These are phyloP conservation scores for Nudaria mundana DNA, from an alignment of 2,888 invertebrate species.

Conservation along the genomic window DNA sequence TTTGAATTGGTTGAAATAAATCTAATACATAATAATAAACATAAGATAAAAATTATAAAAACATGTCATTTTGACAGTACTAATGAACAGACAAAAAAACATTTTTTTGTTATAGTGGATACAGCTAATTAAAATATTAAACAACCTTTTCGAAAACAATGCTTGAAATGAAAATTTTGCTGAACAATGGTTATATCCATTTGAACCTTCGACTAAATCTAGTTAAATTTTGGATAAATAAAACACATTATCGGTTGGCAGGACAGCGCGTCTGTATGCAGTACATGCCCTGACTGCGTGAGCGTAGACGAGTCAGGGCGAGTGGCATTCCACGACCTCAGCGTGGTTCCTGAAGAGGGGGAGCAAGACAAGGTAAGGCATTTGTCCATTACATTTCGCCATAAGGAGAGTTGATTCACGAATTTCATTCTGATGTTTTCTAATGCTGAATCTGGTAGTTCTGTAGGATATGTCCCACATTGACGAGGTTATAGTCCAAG, in stretches of 20 bases:
- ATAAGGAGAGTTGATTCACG: no score
- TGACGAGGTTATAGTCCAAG: no score
- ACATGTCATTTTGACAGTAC: conserved; percentile 2
- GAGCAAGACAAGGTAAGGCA: conserved; percentile 56
- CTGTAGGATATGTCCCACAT: no score
- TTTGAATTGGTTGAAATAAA: conserved; percentile 1
- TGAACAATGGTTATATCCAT: no score
- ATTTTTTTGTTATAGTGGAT: no score
- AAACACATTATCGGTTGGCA: conserved; percentile 70
- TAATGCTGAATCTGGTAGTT: no score
- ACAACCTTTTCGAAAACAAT: no score
- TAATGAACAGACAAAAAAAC: not conserved
- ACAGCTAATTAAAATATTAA: no score
- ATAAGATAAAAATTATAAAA: not conserved
- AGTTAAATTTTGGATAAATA: conserved; percentile 37
- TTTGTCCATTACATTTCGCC: conserved; percentile 33
- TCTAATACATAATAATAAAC: not conserved
- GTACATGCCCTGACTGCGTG: conserved; percentile 78
- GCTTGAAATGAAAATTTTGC: no score
- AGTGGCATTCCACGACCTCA: conserved; percentile 86
- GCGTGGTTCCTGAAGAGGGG: conserved; percentile 88
- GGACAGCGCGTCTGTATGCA: conserved; percentile 80
- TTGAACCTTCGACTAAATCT: no score
- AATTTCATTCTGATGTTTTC: no score
- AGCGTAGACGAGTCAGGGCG: conserved; percentile 60